Base-by-base conservation (phyloP, 2,113 vertebrate species). In the Dromiciops gliroides region DNA sequence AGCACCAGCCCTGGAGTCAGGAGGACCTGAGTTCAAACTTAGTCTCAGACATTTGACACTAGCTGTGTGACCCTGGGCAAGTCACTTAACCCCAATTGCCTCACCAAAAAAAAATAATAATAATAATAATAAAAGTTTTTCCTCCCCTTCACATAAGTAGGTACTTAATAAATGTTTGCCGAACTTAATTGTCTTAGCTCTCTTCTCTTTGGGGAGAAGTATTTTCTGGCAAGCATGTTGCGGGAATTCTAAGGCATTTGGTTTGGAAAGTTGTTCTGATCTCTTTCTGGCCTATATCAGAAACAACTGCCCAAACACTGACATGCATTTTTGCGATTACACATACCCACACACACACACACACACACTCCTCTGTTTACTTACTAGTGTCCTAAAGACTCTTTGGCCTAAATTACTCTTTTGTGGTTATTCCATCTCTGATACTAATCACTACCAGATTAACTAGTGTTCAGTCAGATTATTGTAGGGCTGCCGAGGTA, bases 391-490 rank as follows among this genome's bases (percentile, higher is more conserved):
- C 14, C 48, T 25, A 53, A 3, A 90, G 10, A 83, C n/a, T 83
- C 67, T 83, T 37, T 83, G 6, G n/a, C 19, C 67, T 44, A 83
- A 83, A 83, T 83, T 22, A 44, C 67, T 19, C n/a, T 44, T 83
- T 83, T 44, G 75, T 50, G n/a, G 52, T 94, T 90, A 95, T n/a
- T 94, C 48, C 25, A 3, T 93, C 48, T 50, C 44, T 3, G 88
- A 44, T 4, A 90, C 3, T 90, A 93, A 94, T 91, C 37, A 53
- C 89, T 75, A 91, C 8, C 50, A 90, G n/a, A 83, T 67, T 8
- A 51, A 67, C 88, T 51, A 16, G 11, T 89, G n/a, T 94, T 90
- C 89, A 60, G n/a, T 94, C 88, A 89, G 92, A 93, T 91, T 90
- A 95, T 51, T 23, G n/a, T 3, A 92, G 0, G 25, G 51, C 19